Conservation (phyloP, 1,140 invertebrate species). For the Schlechtendalia chinensis region DNA sequence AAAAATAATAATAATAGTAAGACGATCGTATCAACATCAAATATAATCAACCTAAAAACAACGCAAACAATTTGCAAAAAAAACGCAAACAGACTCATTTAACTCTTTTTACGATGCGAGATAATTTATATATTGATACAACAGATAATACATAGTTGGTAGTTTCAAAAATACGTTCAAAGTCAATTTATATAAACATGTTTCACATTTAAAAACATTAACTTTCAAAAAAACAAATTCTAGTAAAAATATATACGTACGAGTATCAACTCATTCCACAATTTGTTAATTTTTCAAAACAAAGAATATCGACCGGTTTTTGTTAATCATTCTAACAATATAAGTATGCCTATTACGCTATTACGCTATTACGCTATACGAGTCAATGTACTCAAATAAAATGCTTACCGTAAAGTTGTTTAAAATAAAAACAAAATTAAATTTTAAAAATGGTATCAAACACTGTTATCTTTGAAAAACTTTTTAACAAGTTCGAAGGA, state of each 20-base stretch:
- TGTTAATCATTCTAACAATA: background rate
- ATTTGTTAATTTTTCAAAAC: background rate
- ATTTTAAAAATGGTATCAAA: background rate
- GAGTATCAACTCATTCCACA: background rate
- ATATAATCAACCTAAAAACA: no score
- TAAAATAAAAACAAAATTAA: no score
- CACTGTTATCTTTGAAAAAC: slow-evolving; percentile 1
- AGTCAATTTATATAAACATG: background rate
- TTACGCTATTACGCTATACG: background rate
- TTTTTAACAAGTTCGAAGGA: background rate
- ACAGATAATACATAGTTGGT: background rate
- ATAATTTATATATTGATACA: background rate
- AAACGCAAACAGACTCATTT: background rate
- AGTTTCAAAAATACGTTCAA: background rate
- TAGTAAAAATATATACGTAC: background rate
- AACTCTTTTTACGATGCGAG: background rate
- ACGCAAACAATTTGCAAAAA: no score
- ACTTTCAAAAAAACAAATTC: background rate
- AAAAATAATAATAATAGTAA: no score
- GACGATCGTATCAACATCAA: no score
- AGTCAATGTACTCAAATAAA: background rate
- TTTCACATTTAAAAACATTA: background rate
- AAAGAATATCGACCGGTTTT: background rate
- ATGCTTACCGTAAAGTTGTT: no score
- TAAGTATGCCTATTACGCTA: background rate